Evolutionary conservation across 2,797 vertebrate species (phyloP), one percentile per base, ranked within the genome.

Genomic region (Oryzias dopingdopingensis): DNA sequence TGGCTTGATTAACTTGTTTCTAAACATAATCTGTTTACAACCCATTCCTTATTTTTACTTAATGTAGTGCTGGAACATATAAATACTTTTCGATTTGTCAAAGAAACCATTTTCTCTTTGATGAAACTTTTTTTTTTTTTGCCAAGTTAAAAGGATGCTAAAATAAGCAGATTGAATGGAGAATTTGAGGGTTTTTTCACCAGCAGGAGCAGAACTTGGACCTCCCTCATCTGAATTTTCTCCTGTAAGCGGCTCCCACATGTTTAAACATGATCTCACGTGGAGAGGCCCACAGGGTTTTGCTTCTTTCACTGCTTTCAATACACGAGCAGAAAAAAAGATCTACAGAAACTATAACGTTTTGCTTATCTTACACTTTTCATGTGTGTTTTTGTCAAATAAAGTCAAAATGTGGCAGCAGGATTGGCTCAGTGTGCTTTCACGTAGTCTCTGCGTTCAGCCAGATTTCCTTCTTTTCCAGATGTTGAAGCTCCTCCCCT

Each of bases 401-500:
- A 37, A 57, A 74, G 32, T 37, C 10, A 37, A 66, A 59, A 17
- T 50, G 42, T 23, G 61, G 56, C 23, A 0, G 59, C 59, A 37
- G 45, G 46, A 54, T 67, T 78, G 69, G 72, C 63, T 75, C 49
- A 14, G 60, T n/a, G 48, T 72, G 56, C 4, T 37, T 52, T 74
- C 74, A 26, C 75, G 42, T 83, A 2, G 20, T 57, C 66, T 72
- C 72, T 57, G 60, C 42, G 32, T 62, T 72, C 61, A 47, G 80
- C 76, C 84, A 79, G 70, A 14, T 74, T 84, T 83, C 67, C 59
- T 67, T 78, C 76, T 89, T 88, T 86, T 87, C 88, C 86, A 88
- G 88, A 90, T 89, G 89, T 87, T 74, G 67, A 48, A 73, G 81
- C 86, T 81, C 84, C 86, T 83, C 88, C 90, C 83, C 52, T 29